A percentile compares a stretch with the other conserved stretches of the same genome.
Evolutionary conservation across 2,797 vertebrate species (phyloP).

Genomic region (Artibeus jamaicensis): DNA sequence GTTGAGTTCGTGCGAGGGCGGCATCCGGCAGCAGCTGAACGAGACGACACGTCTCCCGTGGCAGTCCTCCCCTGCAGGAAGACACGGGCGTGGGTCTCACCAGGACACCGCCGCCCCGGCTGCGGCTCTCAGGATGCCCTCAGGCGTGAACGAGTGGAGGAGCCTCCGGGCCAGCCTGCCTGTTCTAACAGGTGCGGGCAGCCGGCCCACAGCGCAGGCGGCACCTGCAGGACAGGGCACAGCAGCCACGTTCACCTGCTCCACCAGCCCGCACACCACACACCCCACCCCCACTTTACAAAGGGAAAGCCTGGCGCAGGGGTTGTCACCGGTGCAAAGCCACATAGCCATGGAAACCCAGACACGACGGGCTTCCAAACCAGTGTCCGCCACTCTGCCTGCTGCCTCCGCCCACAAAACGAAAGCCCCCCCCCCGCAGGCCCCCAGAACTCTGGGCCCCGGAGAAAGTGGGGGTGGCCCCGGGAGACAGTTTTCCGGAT

Average conservation of each 20-base stretch:
- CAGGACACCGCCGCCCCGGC: rapidly evolving
- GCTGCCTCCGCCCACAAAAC: background rate
- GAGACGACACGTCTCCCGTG: constrained; percentile 89
- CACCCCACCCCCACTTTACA: background rate
- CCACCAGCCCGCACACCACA: rapidly evolving
- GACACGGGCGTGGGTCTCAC: background rate
- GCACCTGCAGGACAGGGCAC: rapidly evolving
- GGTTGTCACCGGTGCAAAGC: background rate
- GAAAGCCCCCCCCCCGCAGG: background rate
- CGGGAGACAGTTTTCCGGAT: too few relatives aligned
- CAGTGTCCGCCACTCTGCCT: rapidly evolving
- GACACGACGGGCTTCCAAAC: background rate
- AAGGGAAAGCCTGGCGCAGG: rapidly evolving
- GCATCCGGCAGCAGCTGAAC: constrained; percentile 92
- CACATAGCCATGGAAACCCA: background rate
- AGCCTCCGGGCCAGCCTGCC: rapidly evolving
- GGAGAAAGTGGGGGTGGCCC: background rate
- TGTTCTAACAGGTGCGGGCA: rapidly evolving
- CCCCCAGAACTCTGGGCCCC: background rate
- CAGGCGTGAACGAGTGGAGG: rapidly evolving
- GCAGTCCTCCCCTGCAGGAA: constrained; percentile 87
- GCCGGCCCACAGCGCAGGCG: rapidly evolving
- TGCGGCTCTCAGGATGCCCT: rapidly evolving
- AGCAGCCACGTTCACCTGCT: rapidly evolving
- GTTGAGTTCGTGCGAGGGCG: constrained; percentile 90